Evolutionary conservation across 1,140 invertebrate species (phyloP), one percentile per base, ranked within the genome.

Genomic region (Vollenhovia emeryi): DNA sequence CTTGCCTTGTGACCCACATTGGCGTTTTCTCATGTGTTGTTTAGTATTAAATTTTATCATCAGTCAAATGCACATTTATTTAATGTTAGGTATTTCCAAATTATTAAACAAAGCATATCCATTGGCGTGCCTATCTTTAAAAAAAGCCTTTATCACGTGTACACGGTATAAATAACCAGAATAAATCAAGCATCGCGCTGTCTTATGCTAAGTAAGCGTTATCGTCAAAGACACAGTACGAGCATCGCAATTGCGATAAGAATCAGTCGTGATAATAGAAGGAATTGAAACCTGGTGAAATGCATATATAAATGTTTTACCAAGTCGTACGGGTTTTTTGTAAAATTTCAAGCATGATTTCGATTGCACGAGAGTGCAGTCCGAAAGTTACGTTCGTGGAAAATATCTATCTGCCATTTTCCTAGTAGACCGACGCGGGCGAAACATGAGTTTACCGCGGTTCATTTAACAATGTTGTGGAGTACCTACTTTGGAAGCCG

Each of bases 101-200:
- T n/a, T 36, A 21, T 52, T 73, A 55, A 21, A 21, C 11, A 50
- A 33, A 33, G 15, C 45, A 15, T 45, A 71, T 33, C 8, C 24
- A 33, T 21, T 52, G 15, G 15, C 13, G 6, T 52, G 21, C 0
- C n/a, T n/a, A 73, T 36, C 18, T 45, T 6, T n/a, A 40, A 78
- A 55, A 50, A 24, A 4, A 33, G 33, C 7, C 3, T 5, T 27
- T 68, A 68, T 79, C 45, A 18, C 1, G 8, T 7, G 15, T 24
- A 13, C 0, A 13, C 11, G 8, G n/a, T 24, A 64, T 24, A 66
- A 50, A 36, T 78, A 78, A 18, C 30, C 8, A 11, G 59, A 79
- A 79, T 79, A 79, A 68, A 36, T 68, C 45, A 36, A 66, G 21
- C 15, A 18, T 30, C 21, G 18, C 6, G 48, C 18, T 66, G 33